A percentile compares a stretch with the other conserved stretches of the same genome.
phyloP scores from a whole-genome alignment of 2,797 vertebrate genomes.

The Mycteria americana region DNA sequence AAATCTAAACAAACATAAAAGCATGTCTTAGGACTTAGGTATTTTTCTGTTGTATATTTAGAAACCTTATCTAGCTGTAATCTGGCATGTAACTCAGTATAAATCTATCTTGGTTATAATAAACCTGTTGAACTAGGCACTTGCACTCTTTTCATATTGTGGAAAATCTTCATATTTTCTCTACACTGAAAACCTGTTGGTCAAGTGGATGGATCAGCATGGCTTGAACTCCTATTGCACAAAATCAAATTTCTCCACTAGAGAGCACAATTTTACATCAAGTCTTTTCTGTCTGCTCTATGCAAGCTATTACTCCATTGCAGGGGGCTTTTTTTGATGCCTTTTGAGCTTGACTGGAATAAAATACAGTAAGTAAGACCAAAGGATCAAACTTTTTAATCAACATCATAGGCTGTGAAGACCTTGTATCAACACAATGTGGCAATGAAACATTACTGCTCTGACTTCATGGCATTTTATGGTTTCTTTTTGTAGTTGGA shows the following conservation, averaged over 20 bases:
- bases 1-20: neutral
- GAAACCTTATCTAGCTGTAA: neutral
- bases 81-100: neutral
- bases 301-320: neutral
- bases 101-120: neutral
- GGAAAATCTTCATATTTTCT: neutral
- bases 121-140: neutral
- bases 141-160: neutral
- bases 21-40: neutral
- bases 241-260: neutral
- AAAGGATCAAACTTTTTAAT: neutral
- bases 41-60: neutral
- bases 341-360: neutral
- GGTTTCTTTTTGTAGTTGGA: neutral
- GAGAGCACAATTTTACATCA: conserved; percentile 7
- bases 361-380: neutral
- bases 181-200: neutral
- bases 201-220: neutral
- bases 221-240: neutral
- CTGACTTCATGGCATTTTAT: neutral
- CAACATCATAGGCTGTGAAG: neutral
- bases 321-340: neutral
- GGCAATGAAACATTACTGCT: neutral
- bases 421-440: neutral
- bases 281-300: neutral